phyloP scores from a whole-genome alignment of 2,888 invertebrate species.

The Clusia tigrina region DNA sequence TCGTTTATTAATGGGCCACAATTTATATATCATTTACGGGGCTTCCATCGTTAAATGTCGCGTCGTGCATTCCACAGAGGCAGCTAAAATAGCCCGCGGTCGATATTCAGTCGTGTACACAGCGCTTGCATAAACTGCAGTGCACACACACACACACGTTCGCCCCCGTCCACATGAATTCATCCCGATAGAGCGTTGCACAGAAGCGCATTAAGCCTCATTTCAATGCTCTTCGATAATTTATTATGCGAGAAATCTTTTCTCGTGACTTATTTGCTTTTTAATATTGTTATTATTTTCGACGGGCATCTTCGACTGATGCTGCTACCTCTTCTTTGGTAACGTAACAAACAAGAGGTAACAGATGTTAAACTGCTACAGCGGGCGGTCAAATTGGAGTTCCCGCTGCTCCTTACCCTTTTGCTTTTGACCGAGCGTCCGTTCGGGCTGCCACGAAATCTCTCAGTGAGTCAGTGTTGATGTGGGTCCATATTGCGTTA shows the following conservation, averaged over 20 bases:
- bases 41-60: conserved; percentile 10
- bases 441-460: conserved; percentile 10
- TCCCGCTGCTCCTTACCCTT: conserved; percentile 28
- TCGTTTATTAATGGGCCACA: conserved; percentile 59
- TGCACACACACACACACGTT: background rate
- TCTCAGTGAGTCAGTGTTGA: conserved; percentile 26
- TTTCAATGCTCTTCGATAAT: conserved; percentile 52
- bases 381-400: conserved; percentile 35
- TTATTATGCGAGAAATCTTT: conserved; percentile 62
- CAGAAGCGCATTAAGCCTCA: conserved; percentile 46
- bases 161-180: background rate
- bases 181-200: conserved; percentile 36
- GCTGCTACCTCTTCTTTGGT: background rate
- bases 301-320: conserved; percentile 9
- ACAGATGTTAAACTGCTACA: conserved; percentile 45
- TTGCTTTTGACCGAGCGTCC: background rate
- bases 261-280: conserved; percentile 61
- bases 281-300: conserved; percentile 42
- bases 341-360: conserved; percentile 35
- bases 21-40: conserved; percentile 60
- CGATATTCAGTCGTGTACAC: background rate
- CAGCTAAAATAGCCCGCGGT: background rate
- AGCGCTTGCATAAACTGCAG: background rate
- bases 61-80: background rate
- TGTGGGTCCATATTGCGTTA: conserved; percentile 21